Conservation (phyloP, 2,888 invertebrate genomes). For the Xylocampa areola region DNA sequence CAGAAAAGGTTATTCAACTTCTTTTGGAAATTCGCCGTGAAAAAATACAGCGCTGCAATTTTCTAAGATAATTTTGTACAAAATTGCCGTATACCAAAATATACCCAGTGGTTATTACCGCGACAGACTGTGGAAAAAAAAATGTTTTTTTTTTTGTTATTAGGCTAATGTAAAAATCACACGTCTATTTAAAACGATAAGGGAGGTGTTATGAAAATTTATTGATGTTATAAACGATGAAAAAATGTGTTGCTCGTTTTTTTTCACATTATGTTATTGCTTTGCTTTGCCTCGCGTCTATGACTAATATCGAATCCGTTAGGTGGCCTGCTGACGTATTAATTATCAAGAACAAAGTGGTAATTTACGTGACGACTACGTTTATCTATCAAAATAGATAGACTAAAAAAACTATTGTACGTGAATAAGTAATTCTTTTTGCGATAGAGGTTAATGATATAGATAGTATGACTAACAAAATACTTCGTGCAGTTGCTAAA, state of each 20-base stretch:
- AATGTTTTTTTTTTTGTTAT: conserved; percentile 11
- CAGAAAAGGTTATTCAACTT: conserved; percentile 82
- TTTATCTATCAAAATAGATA: not conserved
- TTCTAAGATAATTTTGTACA: conserved; percentile 65
- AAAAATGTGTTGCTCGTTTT: conserved; percentile 18
- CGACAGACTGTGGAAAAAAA: conserved; percentile 4
- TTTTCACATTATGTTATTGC: not conserved
- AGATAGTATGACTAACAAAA: conserved; percentile 45
- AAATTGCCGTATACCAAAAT: conserved; percentile 47
- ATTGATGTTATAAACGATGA: conserved; percentile 24
- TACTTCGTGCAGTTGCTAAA: conserved; percentile 23
- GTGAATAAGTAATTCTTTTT: conserved; percentile 42
- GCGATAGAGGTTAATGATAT: conserved; percentile 23
- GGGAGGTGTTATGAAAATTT: conserved; percentile 35
- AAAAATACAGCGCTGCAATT: conserved; percentile 74
- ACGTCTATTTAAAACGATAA: conserved; percentile 25
- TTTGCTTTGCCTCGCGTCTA: conserved; percentile 11
- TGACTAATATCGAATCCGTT: conserved; percentile 16
- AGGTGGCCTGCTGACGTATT: conserved; percentile 5
- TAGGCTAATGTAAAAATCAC: conserved; percentile 8
- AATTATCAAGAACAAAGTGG: conserved; percentile 10
- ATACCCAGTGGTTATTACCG: conserved; percentile 14
- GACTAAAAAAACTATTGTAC: conserved; percentile 7
- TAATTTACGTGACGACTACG: conserved; percentile 10
- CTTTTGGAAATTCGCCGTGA: conserved; percentile 69